Conservation (phyloP, 1,140 invertebrate genomes). For the Cyclargus thomasi region DNA sequence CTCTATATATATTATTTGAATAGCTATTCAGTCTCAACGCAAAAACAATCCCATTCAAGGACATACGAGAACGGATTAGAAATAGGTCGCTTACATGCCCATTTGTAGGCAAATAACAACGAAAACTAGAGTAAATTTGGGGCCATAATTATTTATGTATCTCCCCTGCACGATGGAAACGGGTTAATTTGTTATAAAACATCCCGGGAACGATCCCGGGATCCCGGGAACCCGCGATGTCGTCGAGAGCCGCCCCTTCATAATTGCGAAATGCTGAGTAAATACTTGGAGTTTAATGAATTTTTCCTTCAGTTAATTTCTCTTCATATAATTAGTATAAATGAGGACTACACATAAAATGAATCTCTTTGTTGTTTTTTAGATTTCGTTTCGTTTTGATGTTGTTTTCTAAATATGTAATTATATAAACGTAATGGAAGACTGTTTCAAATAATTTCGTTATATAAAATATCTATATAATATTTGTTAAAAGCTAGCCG, state of each 20-base stretch:
- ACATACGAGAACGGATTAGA: too few species aligned
- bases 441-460: too few species aligned
- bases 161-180: conserved; percentile 45
- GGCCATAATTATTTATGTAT: conserved; percentile 44
- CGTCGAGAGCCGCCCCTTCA: conserved; percentile 36
- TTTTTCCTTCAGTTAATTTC: conserved; percentile 47
- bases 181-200: conserved; percentile 58
- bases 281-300: conserved; percentile 54
- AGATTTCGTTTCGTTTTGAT: not conserved
- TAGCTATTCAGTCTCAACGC: too few species aligned
- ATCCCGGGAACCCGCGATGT: conserved; percentile 24
- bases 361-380: not conserved
- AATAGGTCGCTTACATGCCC: too few species aligned
- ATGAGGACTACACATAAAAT: conserved; percentile 8
- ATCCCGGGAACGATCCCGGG: conserved; percentile 40
- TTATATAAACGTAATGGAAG: too few species aligned
- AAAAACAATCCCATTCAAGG: too few species aligned
- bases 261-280: conserved; percentile 44
- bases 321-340: conserved; percentile 30
- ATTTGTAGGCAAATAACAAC: too few species aligned
- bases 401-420: not conserved
- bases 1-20: too few species aligned
- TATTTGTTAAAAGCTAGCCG: too few species aligned
- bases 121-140: not conserved
- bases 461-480: too few species aligned